Evolutionary conservation across 2,113 vertebrate genomes (phyloP).

Genomic region (Clupea harengus): DNA sequence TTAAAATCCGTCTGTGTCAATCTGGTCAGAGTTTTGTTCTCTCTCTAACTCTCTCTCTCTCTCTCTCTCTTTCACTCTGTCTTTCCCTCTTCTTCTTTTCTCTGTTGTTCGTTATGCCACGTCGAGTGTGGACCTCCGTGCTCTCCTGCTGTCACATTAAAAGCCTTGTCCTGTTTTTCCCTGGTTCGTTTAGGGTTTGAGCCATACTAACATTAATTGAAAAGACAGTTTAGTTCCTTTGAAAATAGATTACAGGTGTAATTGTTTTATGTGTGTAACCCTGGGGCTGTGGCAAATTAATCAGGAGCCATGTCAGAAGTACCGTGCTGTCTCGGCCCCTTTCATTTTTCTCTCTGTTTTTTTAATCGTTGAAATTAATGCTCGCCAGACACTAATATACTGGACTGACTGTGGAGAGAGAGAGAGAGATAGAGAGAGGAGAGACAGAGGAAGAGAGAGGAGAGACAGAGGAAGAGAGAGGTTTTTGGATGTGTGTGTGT

Average conservation of each 20-base stretch:
- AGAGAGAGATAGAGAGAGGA: neutral
- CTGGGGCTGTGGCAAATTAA: constrained; percentile 31
- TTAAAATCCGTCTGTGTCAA: constrained; percentile 57
- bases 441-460: too few relatives aligned
- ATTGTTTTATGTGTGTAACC: constrained; percentile 41
- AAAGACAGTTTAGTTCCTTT: constrained; percentile 39
- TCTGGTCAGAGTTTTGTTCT: constrained; percentile 26
- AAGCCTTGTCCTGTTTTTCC: constrained; percentile 23
- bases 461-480: too few relatives aligned
- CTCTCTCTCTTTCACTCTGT: neutral
- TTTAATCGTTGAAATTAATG: neutral
- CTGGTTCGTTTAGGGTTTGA: constrained; percentile 1
- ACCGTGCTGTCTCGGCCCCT: neutral
- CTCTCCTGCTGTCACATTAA: constrained; percentile 24
- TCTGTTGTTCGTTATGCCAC: neutral
- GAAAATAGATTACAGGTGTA: constrained; percentile 46
- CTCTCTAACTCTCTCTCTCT: neutral
- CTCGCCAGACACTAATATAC: neutral
- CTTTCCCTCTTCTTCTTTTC: neutral
- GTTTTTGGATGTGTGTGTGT: too few relatives aligned
- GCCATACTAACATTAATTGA: constrained; percentile 38
- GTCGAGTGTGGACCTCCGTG: neutral
- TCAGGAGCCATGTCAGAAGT: constrained; percentile 20
- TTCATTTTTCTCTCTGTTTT: neutral
- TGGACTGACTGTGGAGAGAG: neutral